These are phyloP conservation scores for Mimumesa dahlbomi DNA, from an alignment of 2,888 invertebrate species.

Conservation along the genomic window DNA sequence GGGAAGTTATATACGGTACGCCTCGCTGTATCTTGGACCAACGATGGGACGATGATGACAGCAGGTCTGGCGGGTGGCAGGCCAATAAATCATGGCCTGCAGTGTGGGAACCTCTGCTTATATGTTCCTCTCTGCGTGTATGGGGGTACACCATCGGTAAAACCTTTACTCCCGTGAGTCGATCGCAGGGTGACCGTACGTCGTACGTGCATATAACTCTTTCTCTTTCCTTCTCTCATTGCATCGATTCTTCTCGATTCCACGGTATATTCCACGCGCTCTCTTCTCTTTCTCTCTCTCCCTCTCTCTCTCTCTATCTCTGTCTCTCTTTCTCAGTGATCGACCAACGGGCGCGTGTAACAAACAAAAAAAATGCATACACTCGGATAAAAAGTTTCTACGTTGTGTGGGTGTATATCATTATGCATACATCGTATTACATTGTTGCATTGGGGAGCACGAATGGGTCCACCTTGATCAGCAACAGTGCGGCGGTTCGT, in stretches of 20 bases:
- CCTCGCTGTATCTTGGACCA: slow-evolving; percentile 62
- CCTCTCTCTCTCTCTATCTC: slow-evolving; percentile 1
- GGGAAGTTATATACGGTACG: slow-evolving; percentile 65
- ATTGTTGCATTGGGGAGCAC: slow-evolving; percentile 47
- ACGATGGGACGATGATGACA: slow-evolving; percentile 75
- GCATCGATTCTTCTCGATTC: no score
- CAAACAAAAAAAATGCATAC: slow-evolving; percentile 2
- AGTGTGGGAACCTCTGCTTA: slow-evolving; percentile 73
- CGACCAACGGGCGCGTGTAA: slow-evolving; percentile 14
- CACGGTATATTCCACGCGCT: slow-evolving; percentile 14
- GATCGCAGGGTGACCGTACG: slow-evolving; percentile 55
- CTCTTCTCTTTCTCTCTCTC: slow-evolving; percentile 2
- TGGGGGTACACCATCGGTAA: slow-evolving; percentile 62
- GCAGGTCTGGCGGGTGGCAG: slow-evolving; percentile 74
- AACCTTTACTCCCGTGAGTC: slow-evolving; percentile 63
- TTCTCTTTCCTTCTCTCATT: slow-evolving; percentile 14
- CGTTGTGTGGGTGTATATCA: slow-evolving; percentile 27
- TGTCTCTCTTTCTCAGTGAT: not conserved
- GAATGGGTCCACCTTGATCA: slow-evolving; percentile 46
- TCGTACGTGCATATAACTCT: slow-evolving; percentile 49
- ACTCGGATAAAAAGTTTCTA: not conserved
- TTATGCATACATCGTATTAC: slow-evolving; percentile 52
- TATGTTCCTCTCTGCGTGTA: slow-evolving; percentile 51
- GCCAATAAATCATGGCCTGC: slow-evolving; percentile 76
- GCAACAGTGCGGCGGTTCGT: slow-evolving; percentile 54